Conservation (phyloP, 2,888 invertebrate genomes). For the Helobdella robusta region DNA sequence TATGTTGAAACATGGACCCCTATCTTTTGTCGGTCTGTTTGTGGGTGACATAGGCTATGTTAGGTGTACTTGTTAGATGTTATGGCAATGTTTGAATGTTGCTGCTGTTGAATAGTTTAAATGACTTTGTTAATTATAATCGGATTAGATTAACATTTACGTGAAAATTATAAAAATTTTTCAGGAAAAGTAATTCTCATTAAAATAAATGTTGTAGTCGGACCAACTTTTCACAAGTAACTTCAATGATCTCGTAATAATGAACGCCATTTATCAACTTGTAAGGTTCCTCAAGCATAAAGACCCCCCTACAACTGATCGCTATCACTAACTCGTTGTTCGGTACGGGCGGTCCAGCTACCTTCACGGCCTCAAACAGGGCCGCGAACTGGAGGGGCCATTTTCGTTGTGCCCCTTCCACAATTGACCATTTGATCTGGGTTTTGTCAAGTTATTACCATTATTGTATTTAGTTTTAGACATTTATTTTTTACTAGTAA, state of each 20-base stretch:
- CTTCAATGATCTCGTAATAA: constrained; percentile 35
- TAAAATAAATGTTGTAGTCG: neutral
- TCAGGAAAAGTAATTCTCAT: too few species aligned
- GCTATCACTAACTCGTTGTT: constrained; percentile 35
- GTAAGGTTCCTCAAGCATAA: constrained; percentile 36
- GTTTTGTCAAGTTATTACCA: too few species aligned
- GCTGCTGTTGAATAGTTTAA: too few species aligned
- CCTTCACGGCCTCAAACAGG: constrained; percentile 35
- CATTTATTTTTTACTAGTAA: too few species aligned
- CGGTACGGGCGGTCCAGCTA: constrained; percentile 32
- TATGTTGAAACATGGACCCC: constrained; percentile 28
- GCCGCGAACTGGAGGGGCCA: constrained; percentile 37
- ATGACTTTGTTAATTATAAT: too few species aligned
- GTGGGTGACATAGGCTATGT: too few species aligned
- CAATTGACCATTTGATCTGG: constrained; percentile 26
- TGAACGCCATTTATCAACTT: constrained; percentile 28
- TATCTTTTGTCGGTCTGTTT: neutral
- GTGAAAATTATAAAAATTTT: too few species aligned
- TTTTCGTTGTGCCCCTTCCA: constrained; percentile 29
- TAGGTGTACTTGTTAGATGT: too few species aligned
- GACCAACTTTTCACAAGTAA: constrained; percentile 31
- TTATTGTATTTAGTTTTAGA: too few species aligned
- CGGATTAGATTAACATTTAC: too few species aligned
- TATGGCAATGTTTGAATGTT: too few species aligned
- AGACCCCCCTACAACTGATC: constrained; percentile 33